phyloP scores from a whole-genome alignment of 2,797 vertebrate species.

The Acrossocheilus fasciatus region DNA sequence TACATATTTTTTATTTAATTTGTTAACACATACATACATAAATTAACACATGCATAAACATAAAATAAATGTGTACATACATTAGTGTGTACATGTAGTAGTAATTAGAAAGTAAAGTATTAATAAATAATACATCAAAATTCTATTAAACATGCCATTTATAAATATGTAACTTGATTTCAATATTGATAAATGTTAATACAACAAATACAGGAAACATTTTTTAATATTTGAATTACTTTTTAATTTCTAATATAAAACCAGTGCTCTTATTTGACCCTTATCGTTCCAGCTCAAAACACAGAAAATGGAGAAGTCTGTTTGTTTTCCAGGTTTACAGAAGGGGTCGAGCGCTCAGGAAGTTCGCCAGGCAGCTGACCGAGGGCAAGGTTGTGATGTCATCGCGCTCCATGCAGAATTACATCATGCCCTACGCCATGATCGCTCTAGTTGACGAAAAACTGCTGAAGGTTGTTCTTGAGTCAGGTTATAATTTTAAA shows the following conservation, averaged over 20 bases:
- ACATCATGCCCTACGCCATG: conserved; percentile 95
- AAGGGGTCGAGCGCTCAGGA: conserved; percentile 91
- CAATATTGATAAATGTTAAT: too few species aligned
- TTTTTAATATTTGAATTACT: too few species aligned
- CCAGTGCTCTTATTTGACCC: not conserved
- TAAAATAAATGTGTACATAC: too few species aligned
- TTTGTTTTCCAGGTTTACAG: conserved; percentile 81
- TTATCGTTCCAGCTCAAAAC: not conserved
- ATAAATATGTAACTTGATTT: too few species aligned
- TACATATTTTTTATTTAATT: too few species aligned
- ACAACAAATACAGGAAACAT: too few species aligned
- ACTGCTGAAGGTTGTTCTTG: conserved; percentile 88
- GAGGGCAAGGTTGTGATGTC: conserved; percentile 86
- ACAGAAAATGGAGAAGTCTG: not conserved
- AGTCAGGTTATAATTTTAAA: not conserved
- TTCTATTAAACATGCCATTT: too few species aligned
- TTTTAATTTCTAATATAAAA: not conserved
- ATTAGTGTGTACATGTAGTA: too few species aligned
- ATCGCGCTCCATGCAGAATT: conserved; percentile 92
- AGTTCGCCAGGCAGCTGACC: conserved; percentile 88
- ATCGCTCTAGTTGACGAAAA: conserved; percentile 89
- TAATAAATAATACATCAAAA: too few species aligned
- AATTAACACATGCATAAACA: too few species aligned
- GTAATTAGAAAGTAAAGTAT: too few species aligned
- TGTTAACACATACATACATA: too few species aligned